Conservation (phyloP, 1,140 invertebrate species). For the Aphelenchoides fujianensis region DNA sequence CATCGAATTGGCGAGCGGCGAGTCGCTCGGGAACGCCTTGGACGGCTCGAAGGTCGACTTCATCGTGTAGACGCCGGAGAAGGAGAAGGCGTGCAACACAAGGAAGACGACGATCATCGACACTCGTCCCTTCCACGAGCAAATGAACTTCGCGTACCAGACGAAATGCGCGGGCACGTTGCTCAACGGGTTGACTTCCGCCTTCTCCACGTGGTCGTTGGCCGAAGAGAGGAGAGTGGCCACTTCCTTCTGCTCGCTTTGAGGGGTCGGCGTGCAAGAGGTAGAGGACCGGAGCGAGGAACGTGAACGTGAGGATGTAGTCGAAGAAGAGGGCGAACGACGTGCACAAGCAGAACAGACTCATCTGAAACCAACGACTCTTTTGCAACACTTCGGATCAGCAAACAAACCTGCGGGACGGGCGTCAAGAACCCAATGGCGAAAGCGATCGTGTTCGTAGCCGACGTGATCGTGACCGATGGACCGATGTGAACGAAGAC, state of each 20-base stretch:
- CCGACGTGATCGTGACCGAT: constrained; percentile 59
- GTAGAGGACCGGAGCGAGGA: constrained; percentile 45
- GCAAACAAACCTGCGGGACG: constrained; percentile 55
- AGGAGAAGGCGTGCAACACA: constrained; percentile 45
- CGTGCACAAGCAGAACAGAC: constrained; percentile 59
- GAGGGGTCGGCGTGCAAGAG: constrained; percentile 20
- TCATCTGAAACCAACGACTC: constrained; percentile 46
- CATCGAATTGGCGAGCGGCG: constrained; percentile 52
- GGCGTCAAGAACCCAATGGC: constrained; percentile 58
- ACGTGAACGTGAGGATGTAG: constrained; percentile 61
- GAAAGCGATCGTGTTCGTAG: constrained; percentile 60
- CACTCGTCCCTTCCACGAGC: constrained; percentile 43
- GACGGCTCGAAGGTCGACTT: constrained; percentile 58
- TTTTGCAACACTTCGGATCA: background rate
- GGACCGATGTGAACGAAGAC: constrained; percentile 50
- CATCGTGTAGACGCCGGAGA: constrained; percentile 44
- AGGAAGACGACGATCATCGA: constrained; percentile 30
- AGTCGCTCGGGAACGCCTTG: constrained; percentile 60
- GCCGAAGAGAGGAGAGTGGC: background rate
- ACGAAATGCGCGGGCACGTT: constrained; percentile 15
- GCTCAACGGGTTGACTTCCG: background rate
- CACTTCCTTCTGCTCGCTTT: constrained; percentile 20
- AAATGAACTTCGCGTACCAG: constrained; percentile 46
- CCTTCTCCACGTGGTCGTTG: constrained; percentile 6
- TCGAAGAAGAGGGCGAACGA: constrained; percentile 58